phyloP scores from a whole-genome alignment of 2,888 invertebrate species.

The Eretmocerus hayati region DNA sequence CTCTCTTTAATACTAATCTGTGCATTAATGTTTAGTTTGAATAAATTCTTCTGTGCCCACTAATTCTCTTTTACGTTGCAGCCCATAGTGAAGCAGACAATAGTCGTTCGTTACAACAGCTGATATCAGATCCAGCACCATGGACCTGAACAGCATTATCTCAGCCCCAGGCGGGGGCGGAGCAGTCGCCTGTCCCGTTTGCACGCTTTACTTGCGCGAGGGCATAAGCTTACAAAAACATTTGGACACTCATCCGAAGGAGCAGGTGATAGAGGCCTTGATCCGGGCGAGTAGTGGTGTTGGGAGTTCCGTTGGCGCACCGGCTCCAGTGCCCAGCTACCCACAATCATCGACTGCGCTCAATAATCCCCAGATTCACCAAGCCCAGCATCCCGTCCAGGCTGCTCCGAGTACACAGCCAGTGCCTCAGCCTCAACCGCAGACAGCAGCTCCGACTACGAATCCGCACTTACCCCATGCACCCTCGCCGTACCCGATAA shows the following conservation, averaged over 20 bases:
- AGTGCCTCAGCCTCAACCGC: constrained; percentile 21
- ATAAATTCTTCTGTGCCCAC: too few relatives aligned
- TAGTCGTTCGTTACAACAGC: too few relatives aligned
- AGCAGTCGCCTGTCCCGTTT: constrained; percentile 66
- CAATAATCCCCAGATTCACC: neutral
- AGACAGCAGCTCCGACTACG: constrained; percentile 13
- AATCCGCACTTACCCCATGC: constrained; percentile 25
- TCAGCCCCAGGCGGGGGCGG: constrained; percentile 16
- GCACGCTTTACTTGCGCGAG: constrained; percentile 74
- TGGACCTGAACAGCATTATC: too few relatives aligned
- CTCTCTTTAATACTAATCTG: too few relatives aligned
- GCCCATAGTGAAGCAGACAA: too few relatives aligned
- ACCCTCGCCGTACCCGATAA: constrained; percentile 40
- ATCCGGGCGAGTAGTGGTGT: constrained; percentile 47
- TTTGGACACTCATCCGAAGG: constrained; percentile 80
- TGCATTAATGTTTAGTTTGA: too few relatives aligned
- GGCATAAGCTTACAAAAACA: constrained; percentile 76
- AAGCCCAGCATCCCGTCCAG: constrained; percentile 4
- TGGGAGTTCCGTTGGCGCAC: constrained; percentile 11
- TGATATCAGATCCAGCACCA: too few relatives aligned
- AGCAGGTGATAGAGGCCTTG: constrained; percentile 78
- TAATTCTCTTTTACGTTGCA: too few relatives aligned
- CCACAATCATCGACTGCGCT: constrained; percentile 5
- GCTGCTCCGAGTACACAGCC: constrained; percentile 15
- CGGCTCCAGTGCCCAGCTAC: constrained; percentile 16